These are phyloP conservation scores for Alligator mississippiensis DNA, from an alignment of 2,113 vertebrate genomes.

Conservation along the genomic window DNA sequence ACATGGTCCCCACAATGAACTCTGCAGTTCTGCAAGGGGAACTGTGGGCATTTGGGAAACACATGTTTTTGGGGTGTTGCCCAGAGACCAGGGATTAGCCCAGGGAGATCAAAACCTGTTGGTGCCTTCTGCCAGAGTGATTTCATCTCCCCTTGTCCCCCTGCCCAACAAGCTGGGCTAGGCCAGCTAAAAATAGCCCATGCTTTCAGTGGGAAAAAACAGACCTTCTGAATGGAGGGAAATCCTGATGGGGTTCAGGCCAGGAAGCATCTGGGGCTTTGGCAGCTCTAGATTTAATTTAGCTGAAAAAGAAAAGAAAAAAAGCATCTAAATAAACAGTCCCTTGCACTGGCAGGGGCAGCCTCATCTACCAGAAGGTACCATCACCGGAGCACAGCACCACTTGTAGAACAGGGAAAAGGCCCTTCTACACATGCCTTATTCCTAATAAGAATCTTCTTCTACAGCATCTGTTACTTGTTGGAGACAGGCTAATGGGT, in stretches of 20 bases:
- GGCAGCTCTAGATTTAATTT: background rate
- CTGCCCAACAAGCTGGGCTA: background rate
- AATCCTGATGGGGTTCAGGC: background rate
- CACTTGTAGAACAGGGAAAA: no score
- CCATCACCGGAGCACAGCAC: no score
- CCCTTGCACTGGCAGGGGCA: background rate
- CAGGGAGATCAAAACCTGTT: background rate
- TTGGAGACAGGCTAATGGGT: no score
- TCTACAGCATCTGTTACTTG: no score
- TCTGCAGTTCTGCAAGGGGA: background rate
- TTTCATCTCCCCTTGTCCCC: background rate
- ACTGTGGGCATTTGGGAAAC: background rate
- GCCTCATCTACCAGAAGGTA: background rate
- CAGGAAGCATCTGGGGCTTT: constrained; percentile 24
- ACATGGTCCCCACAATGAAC: background rate
- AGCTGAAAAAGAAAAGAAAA: background rate
- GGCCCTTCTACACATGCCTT: no score
- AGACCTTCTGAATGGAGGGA: constrained; percentile 8
- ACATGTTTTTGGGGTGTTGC: background rate
- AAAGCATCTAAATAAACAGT: background rate
- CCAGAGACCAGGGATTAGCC: background rate
- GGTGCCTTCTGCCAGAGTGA: background rate
- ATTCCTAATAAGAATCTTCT: no score
- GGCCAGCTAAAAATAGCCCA: background rate
- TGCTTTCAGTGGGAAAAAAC: background rate